phyloP scores from a whole-genome alignment of 2,113 vertebrate species.

The Lynx canadensis region DNA sequence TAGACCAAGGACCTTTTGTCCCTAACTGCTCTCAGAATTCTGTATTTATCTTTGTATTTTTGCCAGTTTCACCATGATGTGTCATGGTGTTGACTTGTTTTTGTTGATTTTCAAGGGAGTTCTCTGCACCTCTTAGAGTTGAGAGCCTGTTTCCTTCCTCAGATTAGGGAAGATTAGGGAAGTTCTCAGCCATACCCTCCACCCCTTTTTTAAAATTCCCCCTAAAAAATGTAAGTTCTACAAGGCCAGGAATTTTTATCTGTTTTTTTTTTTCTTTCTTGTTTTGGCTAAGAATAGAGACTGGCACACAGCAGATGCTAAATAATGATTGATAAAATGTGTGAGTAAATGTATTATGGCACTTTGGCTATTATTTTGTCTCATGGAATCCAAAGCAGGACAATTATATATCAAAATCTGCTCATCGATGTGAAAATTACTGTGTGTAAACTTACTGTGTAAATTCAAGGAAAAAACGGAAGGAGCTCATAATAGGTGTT shows the following conservation, averaged over 20 bases:
- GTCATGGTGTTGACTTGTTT: no score
- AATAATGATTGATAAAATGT: background rate
- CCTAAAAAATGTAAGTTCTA: background rate
- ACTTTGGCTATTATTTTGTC: background rate
- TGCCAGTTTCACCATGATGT: no score
- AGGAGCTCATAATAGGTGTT: background rate
- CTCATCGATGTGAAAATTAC: background rate
- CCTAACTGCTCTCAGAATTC: no score
- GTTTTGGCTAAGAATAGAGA: constrained; percentile 26
- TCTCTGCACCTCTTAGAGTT: no score
- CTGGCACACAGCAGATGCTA: background rate
- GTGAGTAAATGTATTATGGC: background rate
- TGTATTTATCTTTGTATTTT: no score
- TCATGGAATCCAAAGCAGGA: background rate
- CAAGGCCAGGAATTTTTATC: background rate
- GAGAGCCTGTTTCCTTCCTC: no score
- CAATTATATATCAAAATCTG: background rate
- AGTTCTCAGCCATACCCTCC: no score
- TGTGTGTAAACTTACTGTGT: background rate
- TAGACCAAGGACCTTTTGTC: no score
- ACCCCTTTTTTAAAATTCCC: background rate
- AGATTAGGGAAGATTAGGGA: no score
- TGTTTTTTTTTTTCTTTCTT: constrained; percentile 21
- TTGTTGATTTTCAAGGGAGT: no score
- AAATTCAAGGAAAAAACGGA: constrained; percentile 5